phyloP scores from a whole-genome alignment of 2,888 invertebrate species.

The Furcula furcula region DNA sequence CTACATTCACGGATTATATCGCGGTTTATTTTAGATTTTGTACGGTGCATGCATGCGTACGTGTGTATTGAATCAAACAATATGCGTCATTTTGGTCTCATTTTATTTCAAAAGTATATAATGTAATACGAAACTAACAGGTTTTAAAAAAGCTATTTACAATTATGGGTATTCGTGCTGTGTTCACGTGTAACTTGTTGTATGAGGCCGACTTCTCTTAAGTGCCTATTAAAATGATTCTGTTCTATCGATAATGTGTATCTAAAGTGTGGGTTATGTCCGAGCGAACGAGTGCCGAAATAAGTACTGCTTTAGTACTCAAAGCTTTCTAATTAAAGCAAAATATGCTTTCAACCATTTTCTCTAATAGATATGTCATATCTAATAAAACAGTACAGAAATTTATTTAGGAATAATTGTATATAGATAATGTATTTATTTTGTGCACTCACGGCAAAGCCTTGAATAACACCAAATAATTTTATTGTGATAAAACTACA shows the following conservation, averaged over 20 bases:
- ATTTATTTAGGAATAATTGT: background rate
- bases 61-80: no score
- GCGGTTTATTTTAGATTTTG: no score
- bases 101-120: no score
- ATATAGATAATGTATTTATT: conserved; percentile 16
- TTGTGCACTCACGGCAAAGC: conserved; percentile 34
- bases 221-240: conserved; percentile 49
- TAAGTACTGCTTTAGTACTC: conserved; percentile 11
- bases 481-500: conserved; percentile 37
- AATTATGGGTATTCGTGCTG: conserved; percentile 15
- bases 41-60: no score
- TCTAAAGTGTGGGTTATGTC: conserved; percentile 29
- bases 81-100: conserved; percentile 17
- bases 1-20: no score
- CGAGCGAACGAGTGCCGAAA: conserved; percentile 23
- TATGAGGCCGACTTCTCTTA: conserved; percentile 38
- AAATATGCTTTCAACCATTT: no score
- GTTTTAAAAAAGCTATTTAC: conserved; percentile 14
- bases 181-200: conserved; percentile 17
- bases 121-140: conserved; percentile 15
- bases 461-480: conserved; percentile 55
- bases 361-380: conserved; percentile 2
- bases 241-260: conserved; percentile 35
- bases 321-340: no score
- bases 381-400: conserved; percentile 7